These are phyloP conservation scores for Microctonus aethiopoides DNA, from an alignment of 2,888 invertebrate genomes.

Conservation along the genomic window DNA sequence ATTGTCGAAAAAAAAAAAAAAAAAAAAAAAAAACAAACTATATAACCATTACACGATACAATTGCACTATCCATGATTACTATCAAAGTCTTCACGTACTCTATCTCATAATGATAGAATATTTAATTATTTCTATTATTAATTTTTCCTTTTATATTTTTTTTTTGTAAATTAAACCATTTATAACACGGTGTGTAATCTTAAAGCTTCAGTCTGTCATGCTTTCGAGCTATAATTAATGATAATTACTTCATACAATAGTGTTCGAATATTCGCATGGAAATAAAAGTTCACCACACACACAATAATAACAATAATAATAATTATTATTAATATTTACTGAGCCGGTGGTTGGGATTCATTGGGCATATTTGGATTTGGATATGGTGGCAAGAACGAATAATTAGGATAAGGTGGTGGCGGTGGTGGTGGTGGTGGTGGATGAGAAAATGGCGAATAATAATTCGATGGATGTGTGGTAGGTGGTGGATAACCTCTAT, in stretches of 20 bases:
- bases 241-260: background rate
- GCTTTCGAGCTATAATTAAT: conserved; percentile 33
- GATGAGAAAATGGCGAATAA: conserved; percentile 65
- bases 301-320: background rate
- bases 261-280: conserved; percentile 8
- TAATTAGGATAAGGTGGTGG: conserved; percentile 71
- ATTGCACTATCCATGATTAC: conserved; percentile 55
- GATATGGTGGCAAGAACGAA: conserved; percentile 69
- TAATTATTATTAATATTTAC: no score
- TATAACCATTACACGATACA: conserved; percentile 31
- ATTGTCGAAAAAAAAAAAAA: conserved; percentile 7
- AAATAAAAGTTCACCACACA: background rate
- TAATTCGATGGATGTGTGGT: conserved; percentile 62
- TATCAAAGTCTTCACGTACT: conserved; percentile 38
- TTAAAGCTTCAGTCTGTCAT: conserved; percentile 57
- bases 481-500: conserved; percentile 61
- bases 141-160: background rate
- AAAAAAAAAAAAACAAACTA: background rate
- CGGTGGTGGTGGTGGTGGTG: conserved; percentile 69
- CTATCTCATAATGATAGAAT: conserved; percentile 2
- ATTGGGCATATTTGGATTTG: conserved; percentile 65
- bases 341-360: conserved; percentile 65
- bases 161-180: conserved; percentile 46
- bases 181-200: conserved; percentile 55
- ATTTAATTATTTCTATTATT: conserved; percentile 5